A percentile compares a stretch with the other conserved stretches of the same genome.
Evolutionary conservation across 2,888 invertebrate genomes (phyloP).

Genomic region (Cataglyphis rosenhaueri): DNA sequence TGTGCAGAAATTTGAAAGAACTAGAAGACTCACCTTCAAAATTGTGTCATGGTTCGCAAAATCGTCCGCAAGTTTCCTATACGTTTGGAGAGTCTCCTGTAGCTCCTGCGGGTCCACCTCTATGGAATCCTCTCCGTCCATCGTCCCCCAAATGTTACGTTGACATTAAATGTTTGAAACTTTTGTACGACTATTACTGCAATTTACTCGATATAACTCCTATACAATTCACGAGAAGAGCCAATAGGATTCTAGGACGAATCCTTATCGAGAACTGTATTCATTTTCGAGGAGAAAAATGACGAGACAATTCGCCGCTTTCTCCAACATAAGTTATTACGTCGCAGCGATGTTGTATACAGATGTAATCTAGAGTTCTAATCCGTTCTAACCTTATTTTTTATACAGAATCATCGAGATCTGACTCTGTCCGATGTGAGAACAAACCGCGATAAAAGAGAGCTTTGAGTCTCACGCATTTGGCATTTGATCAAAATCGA

Average conservation of each 20-base stretch:
- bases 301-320: neutral
- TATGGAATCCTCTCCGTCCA: slow-evolving; percentile 80
- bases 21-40: slow-evolving; percentile 78
- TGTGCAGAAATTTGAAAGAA: neutral
- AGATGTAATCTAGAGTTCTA: neutral
- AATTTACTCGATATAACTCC: neutral
- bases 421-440: neutral
- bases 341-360: neutral
- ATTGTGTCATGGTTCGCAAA: slow-evolving; percentile 84
- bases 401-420: neutral
- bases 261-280: neutral
- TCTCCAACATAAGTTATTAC: slow-evolving; percentile 21
- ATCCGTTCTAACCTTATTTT: slow-evolving; percentile 12
- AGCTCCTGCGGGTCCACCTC: slow-evolving; percentile 79
- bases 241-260: neutral
- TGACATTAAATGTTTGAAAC: slow-evolving; percentile 60
- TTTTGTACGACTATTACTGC: neutral
- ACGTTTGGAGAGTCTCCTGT: slow-evolving; percentile 81
- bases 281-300: neutral
- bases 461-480: neutral
- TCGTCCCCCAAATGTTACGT: slow-evolving; percentile 64
- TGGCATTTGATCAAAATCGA: slow-evolving; percentile 40
- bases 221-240: neutral
- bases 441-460: neutral
- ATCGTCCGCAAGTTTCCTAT: slow-evolving; percentile 83